Evolutionary conservation across 1,140 invertebrate genomes (phyloP).

Genomic region (Yoshiicerus persimilis): DNA sequence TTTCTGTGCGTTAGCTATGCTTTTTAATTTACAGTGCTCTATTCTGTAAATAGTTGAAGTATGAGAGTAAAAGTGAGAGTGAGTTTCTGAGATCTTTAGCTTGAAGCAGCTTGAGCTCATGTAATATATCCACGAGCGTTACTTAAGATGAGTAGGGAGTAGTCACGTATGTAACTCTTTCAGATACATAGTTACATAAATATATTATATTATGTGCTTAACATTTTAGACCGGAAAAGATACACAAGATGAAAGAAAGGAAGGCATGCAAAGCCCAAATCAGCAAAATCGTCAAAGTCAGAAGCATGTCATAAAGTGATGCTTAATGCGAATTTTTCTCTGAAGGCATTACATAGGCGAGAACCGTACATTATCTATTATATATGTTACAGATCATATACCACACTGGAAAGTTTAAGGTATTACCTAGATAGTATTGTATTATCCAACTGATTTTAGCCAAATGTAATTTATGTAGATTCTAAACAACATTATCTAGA

Average conservation of each 20-base stretch:
- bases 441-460: no score
- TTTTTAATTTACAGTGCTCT: not conserved
- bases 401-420: no score
- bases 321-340: slow-evolving; percentile 8
- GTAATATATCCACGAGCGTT: not conserved
- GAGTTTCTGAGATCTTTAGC: not conserved
- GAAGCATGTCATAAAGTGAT: slow-evolving; percentile 1
- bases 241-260: slow-evolving; percentile 7
- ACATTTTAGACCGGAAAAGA: not conserved
- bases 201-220: slow-evolving; percentile 8
- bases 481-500: no score
- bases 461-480: no score
- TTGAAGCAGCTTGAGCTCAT: not conserved
- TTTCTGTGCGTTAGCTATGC: not conserved
- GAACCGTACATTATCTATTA: not conserved
- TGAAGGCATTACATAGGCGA: not conserved
- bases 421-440: no score
- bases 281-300: slow-evolving; percentile 15
- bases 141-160: not conserved
- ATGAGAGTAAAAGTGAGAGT: not conserved
- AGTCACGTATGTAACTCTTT: not conserved
- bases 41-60: not conserved
- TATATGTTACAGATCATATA: not conserved
- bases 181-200: not conserved
- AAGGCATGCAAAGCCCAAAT: not conserved